These are phyloP conservation scores for Drosophila santomea DNA, from an alignment of 1,140 invertebrate genomes.

Conservation along the genomic window DNA sequence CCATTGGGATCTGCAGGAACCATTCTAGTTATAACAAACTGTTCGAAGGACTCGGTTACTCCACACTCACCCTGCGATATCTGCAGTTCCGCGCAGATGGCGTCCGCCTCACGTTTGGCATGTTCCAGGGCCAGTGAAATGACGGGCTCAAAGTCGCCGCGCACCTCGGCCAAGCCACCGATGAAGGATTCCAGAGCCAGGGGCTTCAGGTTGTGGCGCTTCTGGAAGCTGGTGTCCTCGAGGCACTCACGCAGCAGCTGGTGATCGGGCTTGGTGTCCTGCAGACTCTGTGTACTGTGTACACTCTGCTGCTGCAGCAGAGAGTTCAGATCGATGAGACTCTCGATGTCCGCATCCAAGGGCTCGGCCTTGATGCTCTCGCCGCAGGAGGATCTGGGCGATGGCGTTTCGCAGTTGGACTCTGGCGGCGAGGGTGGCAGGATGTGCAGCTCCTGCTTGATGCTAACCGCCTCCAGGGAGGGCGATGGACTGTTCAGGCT, in stretches of 20 bases:
- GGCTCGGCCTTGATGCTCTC: conserved; percentile 78
- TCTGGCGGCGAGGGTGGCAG: conserved; percentile 84
- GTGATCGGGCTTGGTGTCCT: conserved; percentile 87
- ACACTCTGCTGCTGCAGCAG: conserved; percentile 68
- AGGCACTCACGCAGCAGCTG: conserved; percentile 92
- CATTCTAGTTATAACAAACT: not conserved
- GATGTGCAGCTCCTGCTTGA: conserved; percentile 82
- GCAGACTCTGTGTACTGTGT: not conserved
- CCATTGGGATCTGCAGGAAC: conserved; percentile 90
- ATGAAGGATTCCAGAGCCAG: conserved; percentile 87
- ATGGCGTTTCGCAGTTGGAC: conserved; percentile 83
- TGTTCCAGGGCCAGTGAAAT: conserved; percentile 94
- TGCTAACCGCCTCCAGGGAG: conserved; percentile 71
- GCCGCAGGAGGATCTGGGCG: conserved; percentile 66
- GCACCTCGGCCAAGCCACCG: conserved; percentile 86
- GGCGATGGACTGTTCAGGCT: conserved; percentile 79
- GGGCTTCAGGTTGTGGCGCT: conserved; percentile 91
- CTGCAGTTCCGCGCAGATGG: conserved; percentile 92
- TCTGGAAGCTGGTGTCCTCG: conserved; percentile 93
- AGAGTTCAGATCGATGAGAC: conserved; percentile 77
- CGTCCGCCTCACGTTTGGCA: conserved; percentile 92
- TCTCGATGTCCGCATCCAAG: conserved; percentile 78
- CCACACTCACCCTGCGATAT: conserved; percentile 92
- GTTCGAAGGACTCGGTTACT: not conserved
- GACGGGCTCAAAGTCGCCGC: conserved; percentile 91